Conservation (phyloP, 2,888 invertebrate genomes). For the Tholera decimalis region DNA sequence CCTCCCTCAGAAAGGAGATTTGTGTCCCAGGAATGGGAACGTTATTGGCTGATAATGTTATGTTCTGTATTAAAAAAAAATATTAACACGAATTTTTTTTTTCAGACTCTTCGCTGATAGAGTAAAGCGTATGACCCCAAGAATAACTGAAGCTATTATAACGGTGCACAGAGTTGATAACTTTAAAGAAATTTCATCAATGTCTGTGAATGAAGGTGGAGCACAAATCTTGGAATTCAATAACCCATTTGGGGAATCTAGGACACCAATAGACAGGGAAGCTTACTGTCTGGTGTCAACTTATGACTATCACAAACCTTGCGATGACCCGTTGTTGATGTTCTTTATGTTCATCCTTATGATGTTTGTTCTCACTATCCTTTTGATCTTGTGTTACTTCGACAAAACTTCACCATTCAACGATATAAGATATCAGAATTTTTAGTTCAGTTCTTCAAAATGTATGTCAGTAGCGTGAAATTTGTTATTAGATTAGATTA, state of each 20-base stretch:
- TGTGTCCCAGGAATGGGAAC: too few species aligned
- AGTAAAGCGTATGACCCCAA: background rate
- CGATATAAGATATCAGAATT: slow-evolving; percentile 38
- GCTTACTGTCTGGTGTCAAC: slow-evolving; percentile 28
- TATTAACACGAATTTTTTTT: background rate
- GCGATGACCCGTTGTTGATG: slow-evolving; percentile 57
- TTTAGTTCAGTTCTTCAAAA: slow-evolving; percentile 34
- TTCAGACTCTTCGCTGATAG: slow-evolving; percentile 30
- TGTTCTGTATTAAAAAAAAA: too few species aligned
- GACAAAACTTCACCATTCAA: slow-evolving; percentile 46
- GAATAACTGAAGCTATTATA: background rate
- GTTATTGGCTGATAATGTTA: too few species aligned
- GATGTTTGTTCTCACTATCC: slow-evolving; percentile 53
- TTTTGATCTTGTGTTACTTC: slow-evolving; percentile 56
- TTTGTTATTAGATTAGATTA: too few species aligned
- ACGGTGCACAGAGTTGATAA: background rate
- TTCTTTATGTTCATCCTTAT: slow-evolving; percentile 55
- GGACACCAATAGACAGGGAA: background rate
- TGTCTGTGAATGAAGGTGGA: slow-evolving; percentile 21
- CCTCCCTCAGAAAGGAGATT: too few species aligned
- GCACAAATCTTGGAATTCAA: fast-evolving
- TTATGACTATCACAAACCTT: slow-evolving; percentile 58
- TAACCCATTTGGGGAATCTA: slow-evolving; percentile 3
- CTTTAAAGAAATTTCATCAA: background rate
- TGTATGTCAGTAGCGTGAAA: too few species aligned